Evolutionary conservation across 1,140 invertebrate genomes (phyloP), one percentile per base, ranked within the genome.

Genomic region (Drosophila insularis): DNA sequence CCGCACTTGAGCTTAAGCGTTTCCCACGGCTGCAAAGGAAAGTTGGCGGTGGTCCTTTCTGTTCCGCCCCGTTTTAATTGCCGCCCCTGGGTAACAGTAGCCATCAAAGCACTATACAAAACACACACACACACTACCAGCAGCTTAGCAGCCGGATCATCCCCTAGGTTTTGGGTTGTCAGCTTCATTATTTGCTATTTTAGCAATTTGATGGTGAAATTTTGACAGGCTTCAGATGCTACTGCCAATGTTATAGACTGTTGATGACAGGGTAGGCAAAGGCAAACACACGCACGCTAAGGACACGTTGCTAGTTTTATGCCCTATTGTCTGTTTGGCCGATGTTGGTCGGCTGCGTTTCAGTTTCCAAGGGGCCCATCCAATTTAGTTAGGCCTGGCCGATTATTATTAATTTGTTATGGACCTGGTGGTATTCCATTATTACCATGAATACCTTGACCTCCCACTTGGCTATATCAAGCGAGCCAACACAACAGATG

Each of bases 151-250:
- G 72, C 71, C 68, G 68, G 84, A 89, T 89, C 84, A 89, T 89
- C 84, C 84, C 84, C 43, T 68, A 74, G 72, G 53, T 66, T 69
- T 68, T 54, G 61, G 65, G 74, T 81, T 86, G 82, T 86, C 82
- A 80, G 72, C 80, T 80, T 89, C 84, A 89, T 89, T 89, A 89
- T 89, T 89, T 89, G 84, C 84, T 89, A 89, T 89, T 89, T 89
- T 89, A 89, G 84, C 84, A 89, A 89, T 89, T 89, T 78, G 85
- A 89, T 80, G 85, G 80, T 80, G 78, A 89, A 80, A 85, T 89
- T 89, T 82, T 81, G 77, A 71, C 76, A 73, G 60, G 55, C 54
- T 11, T 50, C 19, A 40, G 50, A 6, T 68, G 66, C 72, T 8
- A 65, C 32, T 82, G 76, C 69, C 58, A 72, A 80, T 74, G 69